Evolutionary conservation across 2,797 vertebrate genomes (phyloP).

Genomic region (Lepus townsendii): DNA sequence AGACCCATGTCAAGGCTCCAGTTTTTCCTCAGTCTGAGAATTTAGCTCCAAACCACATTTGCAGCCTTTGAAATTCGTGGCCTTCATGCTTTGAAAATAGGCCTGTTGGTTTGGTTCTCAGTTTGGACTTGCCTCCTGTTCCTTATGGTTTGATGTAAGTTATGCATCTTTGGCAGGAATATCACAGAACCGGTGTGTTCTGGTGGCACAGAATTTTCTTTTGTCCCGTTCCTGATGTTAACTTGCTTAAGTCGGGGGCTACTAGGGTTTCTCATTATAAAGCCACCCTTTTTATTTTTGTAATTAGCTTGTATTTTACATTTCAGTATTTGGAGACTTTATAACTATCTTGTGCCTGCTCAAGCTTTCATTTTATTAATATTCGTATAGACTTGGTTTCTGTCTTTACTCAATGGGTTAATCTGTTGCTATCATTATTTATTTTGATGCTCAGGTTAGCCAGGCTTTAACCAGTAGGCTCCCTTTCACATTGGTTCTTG

Average conservation of each 20-base stretch:
- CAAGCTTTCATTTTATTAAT: background rate
- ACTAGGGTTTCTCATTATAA: background rate
- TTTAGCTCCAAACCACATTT: background rate
- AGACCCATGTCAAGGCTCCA: background rate
- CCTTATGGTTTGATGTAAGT: background rate
- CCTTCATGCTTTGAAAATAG: background rate
- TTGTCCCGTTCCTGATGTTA: background rate
- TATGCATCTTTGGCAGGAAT: background rate
- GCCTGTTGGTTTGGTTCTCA: background rate
- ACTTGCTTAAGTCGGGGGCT: background rate
- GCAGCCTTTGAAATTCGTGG: background rate
- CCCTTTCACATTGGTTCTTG: too few relatives aligned
- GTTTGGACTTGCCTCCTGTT: background rate
- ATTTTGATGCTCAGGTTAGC: too few relatives aligned
- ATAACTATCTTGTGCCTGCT: background rate
- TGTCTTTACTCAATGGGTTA: background rate
- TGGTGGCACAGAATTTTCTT: background rate
- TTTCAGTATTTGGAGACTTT: background rate
- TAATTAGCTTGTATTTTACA: slow-evolving; percentile 13
- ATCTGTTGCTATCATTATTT: too few relatives aligned
- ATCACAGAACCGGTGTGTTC: background rate
- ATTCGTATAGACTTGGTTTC: background rate
- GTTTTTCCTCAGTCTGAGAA: slow-evolving; percentile 9
- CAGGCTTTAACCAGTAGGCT: too few relatives aligned
- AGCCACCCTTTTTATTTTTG: slow-evolving; percentile 4